phyloP scores from a whole-genome alignment of 2,113 vertebrate genomes.

The Protobothrops flavoviridis region DNA sequence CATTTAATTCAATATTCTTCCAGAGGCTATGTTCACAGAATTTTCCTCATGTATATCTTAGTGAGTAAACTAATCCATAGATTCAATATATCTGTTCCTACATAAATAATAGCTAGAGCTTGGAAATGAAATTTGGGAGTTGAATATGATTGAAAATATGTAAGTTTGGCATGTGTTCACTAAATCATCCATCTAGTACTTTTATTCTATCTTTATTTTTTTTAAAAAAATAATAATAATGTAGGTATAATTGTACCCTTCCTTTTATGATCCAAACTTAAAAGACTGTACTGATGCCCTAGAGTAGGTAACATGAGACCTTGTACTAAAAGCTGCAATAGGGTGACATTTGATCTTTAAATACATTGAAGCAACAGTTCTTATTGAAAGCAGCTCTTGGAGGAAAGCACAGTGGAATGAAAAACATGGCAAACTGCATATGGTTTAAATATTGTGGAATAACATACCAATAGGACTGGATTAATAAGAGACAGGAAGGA shows the following conservation, averaged over 20 bases:
- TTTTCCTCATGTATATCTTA: not conserved
- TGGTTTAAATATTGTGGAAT: constrained; percentile 49
- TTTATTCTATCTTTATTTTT: constrained; percentile 12
- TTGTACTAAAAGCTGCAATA: constrained; percentile 21
- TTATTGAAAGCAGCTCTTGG: constrained; percentile 39
- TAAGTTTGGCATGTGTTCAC: not conserved
- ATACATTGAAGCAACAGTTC: constrained; percentile 30
- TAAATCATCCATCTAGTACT: constrained; percentile 12
- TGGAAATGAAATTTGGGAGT: not conserved
- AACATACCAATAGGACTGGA: constrained; percentile 38
- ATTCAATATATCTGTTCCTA: not conserved
- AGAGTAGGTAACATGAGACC: constrained; percentile 20
- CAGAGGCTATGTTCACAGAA: not conserved
- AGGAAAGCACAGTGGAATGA: constrained; percentile 26
- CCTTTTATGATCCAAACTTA: constrained; percentile 7
- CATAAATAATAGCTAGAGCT: not conserved
- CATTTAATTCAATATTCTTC: not conserved
- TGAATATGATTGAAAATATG: not conserved
- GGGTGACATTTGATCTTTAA: constrained; percentile 40
- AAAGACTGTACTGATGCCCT: constrained; percentile 23
- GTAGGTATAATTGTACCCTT: not conserved
- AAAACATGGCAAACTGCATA: constrained; percentile 25
- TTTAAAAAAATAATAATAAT: not conserved
- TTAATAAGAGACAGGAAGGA: constrained; percentile 36
- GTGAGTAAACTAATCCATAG: not conserved